Evolutionary conservation across 64 coral and sea anemone genomes (phyloP).

Genomic region (Platygyra sinensis): DNA sequence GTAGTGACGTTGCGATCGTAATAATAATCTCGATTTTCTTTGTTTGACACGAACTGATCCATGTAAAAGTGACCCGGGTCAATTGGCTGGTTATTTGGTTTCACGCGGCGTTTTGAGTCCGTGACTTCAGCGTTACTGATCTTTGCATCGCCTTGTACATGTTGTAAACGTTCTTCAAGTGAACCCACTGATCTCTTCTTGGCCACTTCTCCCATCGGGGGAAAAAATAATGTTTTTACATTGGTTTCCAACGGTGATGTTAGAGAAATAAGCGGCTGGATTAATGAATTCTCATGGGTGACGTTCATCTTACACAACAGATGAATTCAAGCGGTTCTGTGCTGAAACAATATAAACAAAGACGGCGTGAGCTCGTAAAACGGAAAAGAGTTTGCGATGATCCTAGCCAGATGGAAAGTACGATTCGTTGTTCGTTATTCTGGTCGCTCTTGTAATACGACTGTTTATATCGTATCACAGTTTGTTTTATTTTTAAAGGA

Average conservation of each 20-base stretch:
- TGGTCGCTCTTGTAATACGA: neutral
- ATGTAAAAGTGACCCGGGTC: neutral
- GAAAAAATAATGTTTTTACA: slow-evolving; percentile 11
- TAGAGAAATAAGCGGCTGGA: neutral
- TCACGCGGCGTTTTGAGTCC: neutral
- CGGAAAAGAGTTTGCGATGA: neutral
- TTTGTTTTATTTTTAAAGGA: slow-evolving; percentile 5
- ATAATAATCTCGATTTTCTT: slow-evolving; percentile 7
- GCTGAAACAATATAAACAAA: neutral
- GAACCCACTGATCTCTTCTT: neutral
- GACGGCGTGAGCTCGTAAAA: neutral
- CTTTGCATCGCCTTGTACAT: neutral
- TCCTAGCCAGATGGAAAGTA: neutral
- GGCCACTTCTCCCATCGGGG: neutral
- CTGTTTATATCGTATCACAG: neutral
- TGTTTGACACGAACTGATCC: slow-evolving; percentile 28
- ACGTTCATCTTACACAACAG: neutral
- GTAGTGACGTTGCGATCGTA: neutral
- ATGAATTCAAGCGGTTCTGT: neutral
- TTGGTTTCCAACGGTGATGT: slow-evolving; percentile 14
- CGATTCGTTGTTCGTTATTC: neutral
- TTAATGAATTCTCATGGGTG: neutral
- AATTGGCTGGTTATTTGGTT: slow-evolving; percentile 5
- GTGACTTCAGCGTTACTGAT: neutral
- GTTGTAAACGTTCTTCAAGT: too few species aligned